Base-by-base conservation (phyloP, 2,888 invertebrate species). In the Neoascia interrupta region DNA sequence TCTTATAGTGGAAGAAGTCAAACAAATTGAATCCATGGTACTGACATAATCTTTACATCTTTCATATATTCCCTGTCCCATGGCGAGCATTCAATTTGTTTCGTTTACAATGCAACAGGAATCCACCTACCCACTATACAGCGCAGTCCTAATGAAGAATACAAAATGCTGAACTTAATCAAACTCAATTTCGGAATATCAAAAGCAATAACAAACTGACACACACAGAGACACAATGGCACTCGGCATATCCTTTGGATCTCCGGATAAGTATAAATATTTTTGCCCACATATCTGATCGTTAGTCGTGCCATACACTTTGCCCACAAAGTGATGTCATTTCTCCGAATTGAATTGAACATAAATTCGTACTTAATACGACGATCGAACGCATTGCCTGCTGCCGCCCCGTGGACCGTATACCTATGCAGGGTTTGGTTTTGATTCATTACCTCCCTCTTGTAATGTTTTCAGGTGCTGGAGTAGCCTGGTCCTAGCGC, bases 331-430 rank as follows among this genome's bases (percentile, higher is more conserved):
- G n/a, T 56, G 45, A 70, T 63, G 72, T 63, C 72, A 56, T 54
- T 72, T 8, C 31, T 21, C 37, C 47, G 54, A 61, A 79, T 79
- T 61, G 56, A 79, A 79, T 79, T 47, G 53, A 79, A 73, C 76
- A 79, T 72, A 79, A 72, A 66, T 79, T 72, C 64, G 53, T 66
- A 66, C 72, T 79, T 72, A 60, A 60, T 60, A 54, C 60, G 58
- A 79, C 51, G 70, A 64, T 58, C 43, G 69, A 41, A 45, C 13
- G 19, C 51, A n/a, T 49, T 28, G 26, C 19, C 61, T 39, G 19
- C 6, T 28, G 28, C 49, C 49, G 21, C 49, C 51, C 15, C 39
- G 56, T 39, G 26, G 31, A 31, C 8, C 61, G n/a, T 15, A 21
- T n/a, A 23, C 16, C 36, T 36, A 15, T 26, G 16, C 34, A 18